A percentile compares a stretch with the other conserved stretches of the same genome.
These are phyloP conservation scores for Seriola aureovittata DNA, from an alignment of 2,113 vertebrate species.

Conservation along the genomic window DNA sequence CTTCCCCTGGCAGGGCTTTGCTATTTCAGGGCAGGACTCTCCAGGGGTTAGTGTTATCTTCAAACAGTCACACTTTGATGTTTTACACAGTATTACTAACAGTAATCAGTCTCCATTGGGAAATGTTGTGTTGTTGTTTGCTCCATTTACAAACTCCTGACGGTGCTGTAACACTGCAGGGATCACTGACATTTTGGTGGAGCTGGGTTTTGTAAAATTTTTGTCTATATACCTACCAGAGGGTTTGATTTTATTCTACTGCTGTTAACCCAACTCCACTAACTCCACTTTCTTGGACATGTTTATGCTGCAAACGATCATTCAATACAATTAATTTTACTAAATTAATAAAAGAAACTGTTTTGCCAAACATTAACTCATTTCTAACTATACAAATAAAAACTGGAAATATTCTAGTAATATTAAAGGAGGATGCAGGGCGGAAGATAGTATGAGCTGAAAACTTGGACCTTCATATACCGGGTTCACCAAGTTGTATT, in stretches of 20 bases:
- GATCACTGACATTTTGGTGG: conserved; percentile 6
- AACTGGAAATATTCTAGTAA: too few relatives aligned
- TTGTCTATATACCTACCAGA: not conserved
- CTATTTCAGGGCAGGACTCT: conserved; percentile 35
- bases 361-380: too few relatives aligned
- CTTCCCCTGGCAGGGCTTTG: conserved; percentile 25
- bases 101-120: conserved; percentile 40
- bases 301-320: not conserved
- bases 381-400: too few relatives aligned
- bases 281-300: too few relatives aligned
- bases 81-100: conserved; percentile 40
- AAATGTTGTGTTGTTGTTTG: conserved; percentile 40
- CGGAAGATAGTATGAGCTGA: too few relatives aligned
- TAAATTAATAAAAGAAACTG: too few relatives aligned
- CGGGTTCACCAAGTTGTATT: too few relatives aligned
- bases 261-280: too few relatives aligned
- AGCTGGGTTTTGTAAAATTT: not conserved
- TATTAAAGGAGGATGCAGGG: too few relatives aligned
- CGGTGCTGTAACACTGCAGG: conserved; percentile 14
- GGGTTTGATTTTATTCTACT: not conserved
- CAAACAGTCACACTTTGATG: conserved; percentile 64
- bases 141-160: conserved; percentile 46
- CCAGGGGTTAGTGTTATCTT: conserved; percentile 48
- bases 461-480: too few relatives aligned
- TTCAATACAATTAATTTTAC: not conserved